Percentiles rank a stretch among this genome's conserved stretches.
Conservation (phyloP, 2,113 vertebrate species). For the Acanthisitta chloris region DNA sequence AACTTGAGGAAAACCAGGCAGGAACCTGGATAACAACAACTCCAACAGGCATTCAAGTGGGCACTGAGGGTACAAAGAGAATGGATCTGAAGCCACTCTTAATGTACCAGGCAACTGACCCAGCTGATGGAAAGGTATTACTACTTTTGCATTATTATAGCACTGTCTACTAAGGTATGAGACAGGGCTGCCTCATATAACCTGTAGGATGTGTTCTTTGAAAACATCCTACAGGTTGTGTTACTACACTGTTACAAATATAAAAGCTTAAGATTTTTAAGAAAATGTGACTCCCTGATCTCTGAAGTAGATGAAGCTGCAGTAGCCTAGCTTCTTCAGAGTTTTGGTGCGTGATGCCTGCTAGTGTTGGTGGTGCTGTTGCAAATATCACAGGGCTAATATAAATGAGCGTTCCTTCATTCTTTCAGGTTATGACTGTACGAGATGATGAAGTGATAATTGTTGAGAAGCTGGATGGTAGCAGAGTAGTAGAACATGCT, state of each 20-base stretch:
- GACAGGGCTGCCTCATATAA: not conserved
- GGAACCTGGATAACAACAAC: conserved; percentile 88
- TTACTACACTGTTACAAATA: not conserved
- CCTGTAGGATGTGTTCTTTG: not conserved
- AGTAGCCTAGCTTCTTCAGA: not conserved
- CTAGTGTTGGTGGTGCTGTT: not conserved
- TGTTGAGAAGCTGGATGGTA: conserved; percentile 76
- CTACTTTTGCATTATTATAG: not conserved
- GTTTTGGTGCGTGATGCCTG: not conserved
- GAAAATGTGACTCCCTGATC: not conserved
- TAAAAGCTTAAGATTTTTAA: not conserved
- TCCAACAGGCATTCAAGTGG: conserved; percentile 79
- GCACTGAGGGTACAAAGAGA: conserved; percentile 73
- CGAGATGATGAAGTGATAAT: conserved; percentile 86
- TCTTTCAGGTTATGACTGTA: conserved; percentile 82
- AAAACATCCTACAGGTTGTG: not conserved
- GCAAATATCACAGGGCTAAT: not conserved
- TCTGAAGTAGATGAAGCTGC: not conserved
- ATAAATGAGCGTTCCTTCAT: not conserved
- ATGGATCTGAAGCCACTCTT: conserved; percentile 68
- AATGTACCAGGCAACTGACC: conserved; percentile 81
- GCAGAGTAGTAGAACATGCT: conserved; percentile 83
- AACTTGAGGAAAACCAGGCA: not conserved
- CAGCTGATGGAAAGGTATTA: conserved; percentile 80
- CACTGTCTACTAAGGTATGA: not conserved